A percentile compares a stretch with the other conserved stretches of the same genome.
Conservation (phyloP, 2,888 invertebrate genomes). For the Trissolcus brochymenae region DNA sequence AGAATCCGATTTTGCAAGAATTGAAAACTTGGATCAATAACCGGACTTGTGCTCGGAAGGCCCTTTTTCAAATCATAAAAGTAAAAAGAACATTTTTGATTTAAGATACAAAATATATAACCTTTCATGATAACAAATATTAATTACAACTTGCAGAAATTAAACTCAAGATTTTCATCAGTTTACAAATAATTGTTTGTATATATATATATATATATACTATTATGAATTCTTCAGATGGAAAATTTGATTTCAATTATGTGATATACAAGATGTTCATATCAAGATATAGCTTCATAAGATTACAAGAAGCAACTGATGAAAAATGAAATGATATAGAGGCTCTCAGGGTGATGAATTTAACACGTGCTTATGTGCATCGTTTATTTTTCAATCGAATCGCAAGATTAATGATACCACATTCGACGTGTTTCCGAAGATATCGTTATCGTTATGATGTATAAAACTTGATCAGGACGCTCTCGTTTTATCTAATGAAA, state of each 20-base stretch:
- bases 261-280: conserved; percentile 5
- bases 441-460: conserved; percentile 38
- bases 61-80: no score
- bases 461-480: conserved; percentile 27
- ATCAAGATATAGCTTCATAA: not conserved
- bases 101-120: no score
- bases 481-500: conserved; percentile 24
- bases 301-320: conserved; percentile 1
- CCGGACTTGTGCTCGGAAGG: no score
- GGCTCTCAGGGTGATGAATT: conserved; percentile 9
- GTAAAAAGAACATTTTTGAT: no score
- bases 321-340: conserved; percentile 21
- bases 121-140: no score
- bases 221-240: no score
- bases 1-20: no score
- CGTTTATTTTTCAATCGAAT: conserved; percentile 33
- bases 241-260: conserved; percentile 20
- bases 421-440: conserved; percentile 36
- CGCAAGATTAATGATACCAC: conserved; percentile 35
- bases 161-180: no score
- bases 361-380: conserved; percentile 36
- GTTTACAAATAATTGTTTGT: no score
- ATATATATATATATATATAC: no score
- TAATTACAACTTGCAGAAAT: no score
- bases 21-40: no score